Percentiles rank a stretch among this genome's conserved stretches.
Evolutionary conservation across 2,797 vertebrate genomes (phyloP).

Genomic region (Scleropages formosus): DNA sequence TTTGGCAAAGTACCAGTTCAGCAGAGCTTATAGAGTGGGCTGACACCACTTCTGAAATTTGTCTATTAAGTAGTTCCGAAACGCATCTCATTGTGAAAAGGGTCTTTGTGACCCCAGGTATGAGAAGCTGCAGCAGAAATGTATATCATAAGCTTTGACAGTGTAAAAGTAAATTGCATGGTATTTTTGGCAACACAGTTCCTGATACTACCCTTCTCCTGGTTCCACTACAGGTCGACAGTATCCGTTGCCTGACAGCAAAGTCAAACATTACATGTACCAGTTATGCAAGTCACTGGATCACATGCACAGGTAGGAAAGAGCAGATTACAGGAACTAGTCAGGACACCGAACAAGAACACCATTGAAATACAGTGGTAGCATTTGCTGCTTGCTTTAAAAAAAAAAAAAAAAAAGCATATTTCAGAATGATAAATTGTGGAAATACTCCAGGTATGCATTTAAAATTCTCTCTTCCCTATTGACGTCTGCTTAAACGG

Average conservation of each 20-base stretch:
- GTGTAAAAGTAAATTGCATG: not conserved
- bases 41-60: too few relatives aligned
- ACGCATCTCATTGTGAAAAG: not conserved
- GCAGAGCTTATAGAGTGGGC: too few relatives aligned
- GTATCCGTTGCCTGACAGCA: slow-evolving; percentile 73
- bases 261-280: slow-evolving; percentile 75
- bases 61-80: not conserved
- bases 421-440: too few relatives aligned
- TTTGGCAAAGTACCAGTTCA: too few relatives aligned
- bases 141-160: not conserved
- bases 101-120: not conserved
- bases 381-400: too few relatives aligned
- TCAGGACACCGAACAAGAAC: not conserved
- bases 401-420: too few relatives aligned
- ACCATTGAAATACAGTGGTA: too few relatives aligned
- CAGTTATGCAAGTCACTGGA: slow-evolving; percentile 82
- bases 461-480: too few relatives aligned
- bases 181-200: not conserved
- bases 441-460: too few relatives aligned
- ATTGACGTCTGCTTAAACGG: too few relatives aligned
- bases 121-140: not conserved
- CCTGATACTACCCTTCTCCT: not conserved
- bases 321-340: not conserved
- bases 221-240: slow-evolving; percentile 67
- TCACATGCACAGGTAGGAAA: slow-evolving; percentile 78